phyloP scores from a whole-genome alignment of 2,888 invertebrate genomes.

The Chrysomela aeneicollis region DNA sequence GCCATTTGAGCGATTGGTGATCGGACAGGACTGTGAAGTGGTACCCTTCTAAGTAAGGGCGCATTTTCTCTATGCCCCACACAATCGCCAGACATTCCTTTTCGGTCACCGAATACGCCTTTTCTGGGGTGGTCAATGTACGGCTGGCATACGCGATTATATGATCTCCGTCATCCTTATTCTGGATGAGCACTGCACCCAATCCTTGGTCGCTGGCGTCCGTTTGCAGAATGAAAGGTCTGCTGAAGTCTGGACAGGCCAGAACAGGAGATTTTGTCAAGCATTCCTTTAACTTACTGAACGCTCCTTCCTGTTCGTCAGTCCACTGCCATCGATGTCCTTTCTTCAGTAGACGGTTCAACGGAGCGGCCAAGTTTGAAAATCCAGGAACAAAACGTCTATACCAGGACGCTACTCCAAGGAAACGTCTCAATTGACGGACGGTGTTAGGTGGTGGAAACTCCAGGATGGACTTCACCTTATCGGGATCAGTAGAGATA shows the following conservation, averaged over 20 bases:
- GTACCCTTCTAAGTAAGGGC: slow-evolving; percentile 34
- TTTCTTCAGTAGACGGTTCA: slow-evolving; percentile 16
- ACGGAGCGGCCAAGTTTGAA: slow-evolving; percentile 13
- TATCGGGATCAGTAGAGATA: slow-evolving; percentile 3
- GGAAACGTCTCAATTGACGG: slow-evolving; percentile 19
- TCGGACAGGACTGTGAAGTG: slow-evolving; percentile 44
- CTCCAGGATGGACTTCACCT: slow-evolving; percentile 13
- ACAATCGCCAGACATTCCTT: slow-evolving; percentile 46
- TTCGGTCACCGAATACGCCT: slow-evolving; percentile 41
- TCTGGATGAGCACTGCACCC: slow-evolving; percentile 43
- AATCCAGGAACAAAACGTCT: slow-evolving; percentile 24
- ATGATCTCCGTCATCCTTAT: slow-evolving; percentile 28
- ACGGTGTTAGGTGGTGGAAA: slow-evolving; percentile 5
- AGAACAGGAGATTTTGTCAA: slow-evolving; percentile 22
- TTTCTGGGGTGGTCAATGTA: slow-evolving; percentile 27
- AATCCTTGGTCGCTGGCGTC: slow-evolving; percentile 39
- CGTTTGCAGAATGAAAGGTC: slow-evolving; percentile 39
- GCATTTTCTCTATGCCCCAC: slow-evolving; percentile 43
- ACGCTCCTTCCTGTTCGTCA: slow-evolving; percentile 9
- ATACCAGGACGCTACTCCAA: slow-evolving; percentile 25
- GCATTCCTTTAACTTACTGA: not conserved
- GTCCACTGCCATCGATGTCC: slow-evolving; percentile 10
- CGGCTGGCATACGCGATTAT: slow-evolving; percentile 39
- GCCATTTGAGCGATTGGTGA: slow-evolving; percentile 42
- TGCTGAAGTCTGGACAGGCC: slow-evolving; percentile 35